Percentiles rank a stretch among this genome's conserved stretches.
Evolutionary conservation across 2,888 invertebrate species (phyloP).

Genomic region (Linnaemya vulpina): DNA sequence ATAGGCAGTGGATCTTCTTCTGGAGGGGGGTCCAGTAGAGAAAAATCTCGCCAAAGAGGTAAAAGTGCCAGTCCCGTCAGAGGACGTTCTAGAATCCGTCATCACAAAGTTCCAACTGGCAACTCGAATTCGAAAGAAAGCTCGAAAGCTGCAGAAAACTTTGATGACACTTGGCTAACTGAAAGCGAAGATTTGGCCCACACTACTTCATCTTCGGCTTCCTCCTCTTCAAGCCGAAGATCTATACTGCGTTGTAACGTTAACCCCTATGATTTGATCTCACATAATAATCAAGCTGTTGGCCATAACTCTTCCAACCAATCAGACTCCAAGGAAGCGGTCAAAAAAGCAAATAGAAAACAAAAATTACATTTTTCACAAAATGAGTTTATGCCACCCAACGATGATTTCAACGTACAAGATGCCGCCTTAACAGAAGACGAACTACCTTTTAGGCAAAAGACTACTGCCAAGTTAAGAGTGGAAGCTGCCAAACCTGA

Average conservation of each 20-base stretch:
- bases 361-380: conserved; percentile 73
- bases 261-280: conserved; percentile 92
- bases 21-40: conserved; percentile 73
- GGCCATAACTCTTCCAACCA: conserved; percentile 47
- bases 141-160: conserved; percentile 71
- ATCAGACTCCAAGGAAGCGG: conserved; percentile 23
- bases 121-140: conserved; percentile 81
- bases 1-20: conserved; percentile 59
- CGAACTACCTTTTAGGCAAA: conserved; percentile 72
- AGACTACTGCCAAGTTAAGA: conserved; percentile 48
- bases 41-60: conserved; percentile 79
- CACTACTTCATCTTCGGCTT: conserved; percentile 52
- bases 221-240: conserved; percentile 81
- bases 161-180: conserved; percentile 79
- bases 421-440: conserved; percentile 80
- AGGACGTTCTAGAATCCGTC: conserved; percentile 84
- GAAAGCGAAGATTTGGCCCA: conserved; percentile 77
- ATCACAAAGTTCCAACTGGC: conserved; percentile 75
- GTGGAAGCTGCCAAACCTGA: conserved; percentile 29
- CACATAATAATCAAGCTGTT: conserved; percentile 81
- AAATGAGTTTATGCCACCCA: conserved; percentile 83
- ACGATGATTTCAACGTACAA: conserved; percentile 84
- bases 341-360: conserved; percentile 55
- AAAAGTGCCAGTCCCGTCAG: conserved; percentile 86
- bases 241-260: conserved; percentile 93